Evolutionary conservation across 1,140 invertebrate genomes (phyloP), one percentile per base, ranked within the genome.

Genomic region (Latrodectus geometricus): DNA sequence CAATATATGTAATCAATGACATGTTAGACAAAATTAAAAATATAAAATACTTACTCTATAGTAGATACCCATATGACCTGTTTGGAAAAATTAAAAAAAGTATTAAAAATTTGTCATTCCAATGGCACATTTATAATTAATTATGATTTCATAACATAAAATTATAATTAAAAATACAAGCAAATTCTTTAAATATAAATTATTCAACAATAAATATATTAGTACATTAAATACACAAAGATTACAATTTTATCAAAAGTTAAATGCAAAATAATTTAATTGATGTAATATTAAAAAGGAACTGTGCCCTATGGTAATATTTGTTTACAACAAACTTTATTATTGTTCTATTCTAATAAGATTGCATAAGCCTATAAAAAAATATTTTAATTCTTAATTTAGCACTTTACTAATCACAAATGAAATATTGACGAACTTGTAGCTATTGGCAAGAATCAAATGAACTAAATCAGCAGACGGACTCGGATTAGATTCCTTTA

Each of bases 11-110:
- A n/a, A 49, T 49, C 17, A 9, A 12, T 49, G 49, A 49, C 49
- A 8, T 35, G 12, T 48, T 1, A 4, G 35, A 14, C 14, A 52
- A 4, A n/a, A 4, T 15, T 8, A 49, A 74, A 15, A 23, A 49
- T 11, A n/a, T 23, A 9, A 15, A 4, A 50, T 14, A 92, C 93
- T 93, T 92, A 96, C 96, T 88, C 96, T 93, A 90, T 95, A 97
- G 91, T 97, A 97, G 87, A 97, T 96, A 61, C 95, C 96, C 84
- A 97, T 95, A 93, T 97, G 94, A 81, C 96, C 92, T 92, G 87
- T 12, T 90, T 89, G 74, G 72, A 84, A 84, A 88, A 86, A n/a
- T n/a, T n/a, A n/a, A 88, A 84, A 88, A 52, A 68, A 56, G 0
- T 54, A 73, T 35, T 72, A 66, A 52, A 9, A 17, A 48, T 49